Conservation (phyloP, 2,888 invertebrate genomes). For the Leucophora obtusa region DNA sequence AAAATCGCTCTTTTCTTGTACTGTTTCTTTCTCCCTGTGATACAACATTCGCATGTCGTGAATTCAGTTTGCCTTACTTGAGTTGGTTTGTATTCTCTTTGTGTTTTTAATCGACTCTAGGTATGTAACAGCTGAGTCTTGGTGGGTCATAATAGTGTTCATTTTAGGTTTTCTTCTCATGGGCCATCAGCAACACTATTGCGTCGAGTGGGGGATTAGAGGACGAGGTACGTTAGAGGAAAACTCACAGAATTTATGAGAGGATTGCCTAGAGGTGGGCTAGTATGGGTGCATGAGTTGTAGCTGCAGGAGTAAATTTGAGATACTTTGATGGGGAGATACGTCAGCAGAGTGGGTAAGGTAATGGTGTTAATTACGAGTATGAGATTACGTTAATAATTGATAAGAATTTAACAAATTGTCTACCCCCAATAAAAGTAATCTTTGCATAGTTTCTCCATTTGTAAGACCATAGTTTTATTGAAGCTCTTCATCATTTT, state of each 20-base stretch:
- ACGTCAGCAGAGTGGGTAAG: background rate
- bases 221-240: background rate
- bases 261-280: constrained; percentile 12
- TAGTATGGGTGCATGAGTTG: background rate
- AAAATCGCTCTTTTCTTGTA: constrained; percentile 44
- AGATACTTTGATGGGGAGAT: too few relatives aligned
- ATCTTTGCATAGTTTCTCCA: constrained; percentile 3
- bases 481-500: too few relatives aligned
- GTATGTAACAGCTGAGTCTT: background rate
- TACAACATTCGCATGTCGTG: background rate
- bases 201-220: background rate
- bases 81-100: background rate
- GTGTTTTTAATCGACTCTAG: background rate
- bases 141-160: background rate
- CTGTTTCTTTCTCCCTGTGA: background rate
- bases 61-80: background rate
- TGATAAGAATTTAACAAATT: constrained; percentile 17
- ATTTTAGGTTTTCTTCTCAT: background rate
- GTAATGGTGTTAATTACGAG: constrained; percentile 34
- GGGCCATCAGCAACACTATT: background rate
- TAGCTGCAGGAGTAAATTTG: background rate
- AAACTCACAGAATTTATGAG: constrained; percentile 54
- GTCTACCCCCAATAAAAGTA: constrained; percentile 2
- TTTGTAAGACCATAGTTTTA: too few relatives aligned
- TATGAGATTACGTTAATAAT: constrained; percentile 34